Percentiles rank a stretch among this genome's conserved stretches.
These are phyloP conservation scores for Mystacornis crossleyi DNA, from an alignment of 2,113 vertebrate species.

Conservation along the genomic window DNA sequence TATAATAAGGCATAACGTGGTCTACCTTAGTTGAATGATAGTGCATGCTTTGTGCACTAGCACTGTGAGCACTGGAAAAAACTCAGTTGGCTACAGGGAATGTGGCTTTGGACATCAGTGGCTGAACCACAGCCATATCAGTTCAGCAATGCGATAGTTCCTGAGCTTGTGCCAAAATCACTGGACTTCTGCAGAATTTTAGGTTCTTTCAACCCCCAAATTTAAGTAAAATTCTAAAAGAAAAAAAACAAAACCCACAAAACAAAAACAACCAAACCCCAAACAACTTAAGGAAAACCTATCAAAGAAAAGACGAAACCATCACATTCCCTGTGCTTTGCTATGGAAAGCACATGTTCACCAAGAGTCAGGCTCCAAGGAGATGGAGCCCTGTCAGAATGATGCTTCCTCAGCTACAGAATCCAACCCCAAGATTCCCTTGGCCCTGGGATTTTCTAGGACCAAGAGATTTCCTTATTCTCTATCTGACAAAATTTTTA, in stretches of 20 bases:
- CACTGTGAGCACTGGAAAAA: conserved; percentile 4
- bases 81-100: not conserved
- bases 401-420: not conserved
- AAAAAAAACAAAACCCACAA: not conserved
- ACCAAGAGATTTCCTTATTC: not conserved
- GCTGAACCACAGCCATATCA: not conserved
- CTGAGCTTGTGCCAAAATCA: not conserved
- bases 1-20: not conserved
- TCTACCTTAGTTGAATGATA: conserved; percentile 11
- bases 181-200: not conserved
- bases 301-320: not conserved
- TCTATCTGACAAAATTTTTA: not conserved
- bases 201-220: not conserved
- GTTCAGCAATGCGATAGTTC: not conserved
- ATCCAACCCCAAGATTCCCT: not conserved
- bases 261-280: not conserved
- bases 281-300: not conserved
- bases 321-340: not conserved
- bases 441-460: not conserved
- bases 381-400: not conserved
- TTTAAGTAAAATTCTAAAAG: not conserved
- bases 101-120: not conserved
- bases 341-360: not conserved
- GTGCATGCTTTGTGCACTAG: not conserved
- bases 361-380: not conserved